Evolutionary conservation across 2,888 invertebrate species (phyloP).

Genomic region (Ametastegia equiseti): DNA sequence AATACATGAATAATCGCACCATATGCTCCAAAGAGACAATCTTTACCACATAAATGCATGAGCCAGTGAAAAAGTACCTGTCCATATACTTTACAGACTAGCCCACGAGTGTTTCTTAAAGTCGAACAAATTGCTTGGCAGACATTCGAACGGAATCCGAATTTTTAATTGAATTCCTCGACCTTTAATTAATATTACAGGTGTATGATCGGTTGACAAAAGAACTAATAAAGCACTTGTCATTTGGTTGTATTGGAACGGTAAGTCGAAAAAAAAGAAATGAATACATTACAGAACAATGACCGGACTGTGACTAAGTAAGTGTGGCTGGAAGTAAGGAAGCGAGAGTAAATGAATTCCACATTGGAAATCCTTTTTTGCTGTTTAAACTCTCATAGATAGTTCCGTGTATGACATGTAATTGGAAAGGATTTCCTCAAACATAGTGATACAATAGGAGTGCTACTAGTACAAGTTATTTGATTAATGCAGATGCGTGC

Average conservation of each 20-base stretch:
- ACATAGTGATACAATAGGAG: not conserved
- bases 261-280: not conserved
- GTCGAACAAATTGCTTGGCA: not conserved
- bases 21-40: not conserved
- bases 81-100: not conserved
- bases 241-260: not conserved
- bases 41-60: not conserved
- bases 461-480: not conserved
- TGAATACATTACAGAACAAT: not conserved
- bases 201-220: not conserved
- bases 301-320: not conserved
- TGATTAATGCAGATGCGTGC: not conserved
- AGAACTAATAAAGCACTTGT: not conserved
- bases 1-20: no score
- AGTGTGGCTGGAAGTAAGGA: not conserved
- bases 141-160: not conserved
- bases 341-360: constrained; percentile 6
- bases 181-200: not conserved
- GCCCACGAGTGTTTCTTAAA: not conserved
- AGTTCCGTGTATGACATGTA: not conserved
- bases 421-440: not conserved
- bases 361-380: not conserved
- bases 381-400: not conserved
- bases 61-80: not conserved
- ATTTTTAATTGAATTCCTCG: not conserved